A percentile compares a stretch with the other conserved stretches of the same genome.
Conservation (phyloP, 2,113 vertebrate genomes). For the Bungarus multicinctus region DNA sequence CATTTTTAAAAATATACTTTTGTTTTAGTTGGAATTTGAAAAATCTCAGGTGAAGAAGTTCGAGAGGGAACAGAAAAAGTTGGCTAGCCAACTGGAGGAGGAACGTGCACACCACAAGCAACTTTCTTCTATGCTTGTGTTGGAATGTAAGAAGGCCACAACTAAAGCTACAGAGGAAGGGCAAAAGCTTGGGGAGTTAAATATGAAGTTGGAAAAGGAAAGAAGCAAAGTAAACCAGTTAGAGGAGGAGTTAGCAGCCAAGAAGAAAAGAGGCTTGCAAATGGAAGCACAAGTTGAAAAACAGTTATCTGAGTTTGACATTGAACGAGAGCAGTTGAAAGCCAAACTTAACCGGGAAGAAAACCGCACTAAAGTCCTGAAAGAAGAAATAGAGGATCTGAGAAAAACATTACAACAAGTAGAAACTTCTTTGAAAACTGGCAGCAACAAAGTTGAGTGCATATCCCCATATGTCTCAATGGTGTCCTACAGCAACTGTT, state of each 20-base stretch:
- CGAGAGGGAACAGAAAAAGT: constrained; percentile 88
- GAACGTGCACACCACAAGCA: constrained; percentile 90
- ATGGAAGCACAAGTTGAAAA: constrained; percentile 85
- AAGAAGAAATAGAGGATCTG: constrained; percentile 81
- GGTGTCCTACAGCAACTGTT: constrained; percentile 46
- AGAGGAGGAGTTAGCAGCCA: constrained; percentile 76
- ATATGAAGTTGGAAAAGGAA: constrained; percentile 81
- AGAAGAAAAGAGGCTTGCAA: constrained; percentile 75
- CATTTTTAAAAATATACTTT: not conserved
- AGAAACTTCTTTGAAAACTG: constrained; percentile 58
- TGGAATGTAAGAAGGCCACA: constrained; percentile 92
- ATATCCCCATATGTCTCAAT: constrained; percentile 19
- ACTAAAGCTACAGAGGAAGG: constrained; percentile 87
- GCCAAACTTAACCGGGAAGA: constrained; percentile 84
- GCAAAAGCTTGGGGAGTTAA: constrained; percentile 82
- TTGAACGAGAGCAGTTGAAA: constrained; percentile 84
- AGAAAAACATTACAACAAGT: constrained; percentile 74
- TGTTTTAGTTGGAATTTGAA: constrained; percentile 90
- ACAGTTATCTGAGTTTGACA: constrained; percentile 87
- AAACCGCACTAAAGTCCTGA: constrained; percentile 80
- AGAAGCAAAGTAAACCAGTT: constrained; percentile 76
- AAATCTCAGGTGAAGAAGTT: constrained; percentile 87
- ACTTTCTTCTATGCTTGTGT: constrained; percentile 85
- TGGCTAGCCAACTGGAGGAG: constrained; percentile 87
- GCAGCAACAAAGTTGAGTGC: not conserved